Evolutionary conservation across 2,888 invertebrate genomes (phyloP).

Genomic region (Bombylius discolor): DNA sequence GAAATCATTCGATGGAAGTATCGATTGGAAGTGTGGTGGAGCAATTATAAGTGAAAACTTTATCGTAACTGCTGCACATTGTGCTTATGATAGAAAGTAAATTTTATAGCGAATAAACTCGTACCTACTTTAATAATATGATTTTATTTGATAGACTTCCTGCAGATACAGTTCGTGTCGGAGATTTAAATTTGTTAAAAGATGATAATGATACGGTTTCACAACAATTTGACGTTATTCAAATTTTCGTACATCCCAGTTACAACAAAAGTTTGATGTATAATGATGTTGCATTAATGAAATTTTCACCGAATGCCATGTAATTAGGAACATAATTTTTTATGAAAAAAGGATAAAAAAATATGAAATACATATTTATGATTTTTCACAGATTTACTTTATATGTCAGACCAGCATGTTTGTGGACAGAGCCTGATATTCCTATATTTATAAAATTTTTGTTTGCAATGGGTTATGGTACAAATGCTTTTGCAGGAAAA

Average conservation of each 20-base stretch:
- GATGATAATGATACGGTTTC: conserved; percentile 14
- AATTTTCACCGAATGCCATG: conserved; percentile 6
- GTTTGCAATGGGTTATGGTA: conserved; percentile 52
- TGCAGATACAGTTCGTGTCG: conserved; percentile 18
- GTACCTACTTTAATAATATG: background rate
- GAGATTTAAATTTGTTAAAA: conserved; percentile 21
- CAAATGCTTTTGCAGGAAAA: conserved; percentile 34
- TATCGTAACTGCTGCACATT: conserved; percentile 12
- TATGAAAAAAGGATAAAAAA: too few relatives aligned
- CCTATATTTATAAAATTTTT: conserved; percentile 29
- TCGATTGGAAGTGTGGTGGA: conserved; percentile 4
- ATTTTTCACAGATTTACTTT: conserved; percentile 1
- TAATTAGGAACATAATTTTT: background rate
- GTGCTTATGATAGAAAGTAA: conserved; percentile 4
- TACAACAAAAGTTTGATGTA: conserved; percentile 36
- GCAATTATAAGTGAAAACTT: conserved; percentile 2
- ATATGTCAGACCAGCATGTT: conserved; percentile 43
- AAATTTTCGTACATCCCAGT: conserved; percentile 32
- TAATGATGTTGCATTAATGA: conserved; percentile 41
- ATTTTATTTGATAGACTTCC: conserved; percentile 6
- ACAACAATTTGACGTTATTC: conserved; percentile 25
- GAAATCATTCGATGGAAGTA: background rate
- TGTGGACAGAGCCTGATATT: conserved; percentile 36
- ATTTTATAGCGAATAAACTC: background rate
- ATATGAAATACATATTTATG: too few relatives aligned